These are phyloP conservation scores for Antennarius maculatus DNA, from an alignment of 2,797 vertebrate species.

Conservation along the genomic window DNA sequence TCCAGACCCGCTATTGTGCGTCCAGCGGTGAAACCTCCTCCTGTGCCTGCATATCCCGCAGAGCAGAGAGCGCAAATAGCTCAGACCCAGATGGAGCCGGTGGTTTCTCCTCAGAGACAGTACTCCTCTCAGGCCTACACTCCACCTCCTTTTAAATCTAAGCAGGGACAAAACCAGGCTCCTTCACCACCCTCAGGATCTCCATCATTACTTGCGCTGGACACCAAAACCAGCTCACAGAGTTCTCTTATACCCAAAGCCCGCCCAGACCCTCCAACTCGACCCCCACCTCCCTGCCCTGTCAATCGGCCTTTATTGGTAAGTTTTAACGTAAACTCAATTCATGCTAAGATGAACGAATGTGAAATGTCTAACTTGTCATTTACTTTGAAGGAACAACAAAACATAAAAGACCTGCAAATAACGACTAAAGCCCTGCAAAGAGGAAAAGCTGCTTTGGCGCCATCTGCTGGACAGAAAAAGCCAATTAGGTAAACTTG, in stretches of 20 bases:
- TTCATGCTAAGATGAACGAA: neutral
- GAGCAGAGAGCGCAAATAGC: constrained; percentile 16
- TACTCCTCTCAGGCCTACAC: constrained; percentile 60
- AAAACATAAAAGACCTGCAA: constrained; percentile 28
- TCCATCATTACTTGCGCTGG: constrained; percentile 45
- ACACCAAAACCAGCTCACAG: constrained; percentile 22
- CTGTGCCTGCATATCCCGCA: constrained; percentile 57
- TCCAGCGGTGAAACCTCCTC: constrained; percentile 76
- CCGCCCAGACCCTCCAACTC: constrained; percentile 83
- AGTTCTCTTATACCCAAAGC: constrained; percentile 24
- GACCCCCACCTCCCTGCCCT: constrained; percentile 91
- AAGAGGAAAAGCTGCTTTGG: constrained; percentile 59
- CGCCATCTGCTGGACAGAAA: constrained; percentile 75
- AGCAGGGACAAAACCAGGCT: constrained; percentile 34
- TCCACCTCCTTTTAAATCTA: constrained; percentile 16
- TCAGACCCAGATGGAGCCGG: constrained; percentile 54
- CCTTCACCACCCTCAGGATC: constrained; percentile 46
- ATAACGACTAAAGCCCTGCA: constrained; percentile 35
- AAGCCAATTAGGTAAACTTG: constrained; percentile 62
- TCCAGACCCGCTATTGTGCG: constrained; percentile 57
- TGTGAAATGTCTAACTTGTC: neutral
- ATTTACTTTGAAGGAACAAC: constrained; percentile 45
- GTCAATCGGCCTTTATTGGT: constrained; percentile 79
- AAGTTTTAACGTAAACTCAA: constrained; percentile 14
- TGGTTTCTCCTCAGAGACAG: constrained; percentile 21